Base-by-base conservation (phyloP, 2,797 vertebrate genomes). In the Oreochromis mossambicus region DNA sequence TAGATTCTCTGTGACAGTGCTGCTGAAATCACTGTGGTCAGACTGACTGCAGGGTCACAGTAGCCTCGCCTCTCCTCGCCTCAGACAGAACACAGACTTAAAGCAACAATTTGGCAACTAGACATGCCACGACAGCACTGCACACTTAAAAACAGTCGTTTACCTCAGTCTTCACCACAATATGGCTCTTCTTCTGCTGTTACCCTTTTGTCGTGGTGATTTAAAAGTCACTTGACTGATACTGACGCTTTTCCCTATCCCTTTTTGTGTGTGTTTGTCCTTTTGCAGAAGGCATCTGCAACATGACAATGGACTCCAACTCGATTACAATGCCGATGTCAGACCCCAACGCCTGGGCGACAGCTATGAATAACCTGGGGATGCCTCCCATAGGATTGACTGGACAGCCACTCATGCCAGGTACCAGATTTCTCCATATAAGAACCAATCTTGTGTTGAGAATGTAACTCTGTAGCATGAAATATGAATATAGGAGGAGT, bases 301-400 rank as follows among this genome's bases (percentile, higher is more conserved):
- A 95, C 96, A 96, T 99, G 93, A 95, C 94, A 82, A 96, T 98
- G 87, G 98, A 99, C 86, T 97, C 98, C 79, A 96, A 96, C 93
- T 96, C 95, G 1, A 97, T 98, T 96, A 95, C 97, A 7, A 96
- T 99, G 94, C 97, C 97, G 80, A 97, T 99, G 96, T 98, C 98
- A 0, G 97, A 98, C 93, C 97, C 98, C 12, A 97, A 95, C 14
- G 96, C 97, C 81, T 99, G 98, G 98, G 96, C 97, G 51, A 98
- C 98, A 6, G 98, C 98, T 24, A 98, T 99, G 98, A 98, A 98
- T 96, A 98, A 98, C 92, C 96, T 99, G 75, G 97, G 98, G 77
- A 98, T 99, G 98, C 96, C 97, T 91, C 97, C 98, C 4, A 96
- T 99, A 83, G 97, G 97, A 85, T 97, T 99, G 89, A 96, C 97